Base-by-base conservation (phyloP, 2,888 invertebrate genomes). In the Stictocephala bisonia region DNA sequence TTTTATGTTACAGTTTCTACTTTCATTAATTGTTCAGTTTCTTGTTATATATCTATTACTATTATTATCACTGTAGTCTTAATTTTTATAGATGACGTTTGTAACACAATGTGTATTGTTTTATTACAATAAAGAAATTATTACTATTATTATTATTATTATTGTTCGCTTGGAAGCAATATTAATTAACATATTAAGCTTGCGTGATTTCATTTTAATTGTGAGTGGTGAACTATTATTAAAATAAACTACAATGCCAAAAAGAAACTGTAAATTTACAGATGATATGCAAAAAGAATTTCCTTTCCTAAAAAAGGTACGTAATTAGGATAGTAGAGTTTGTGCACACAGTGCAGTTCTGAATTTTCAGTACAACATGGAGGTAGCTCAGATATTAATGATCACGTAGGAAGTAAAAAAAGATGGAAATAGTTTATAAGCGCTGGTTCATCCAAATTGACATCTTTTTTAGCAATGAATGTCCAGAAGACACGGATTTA, bases 291-390 rank as follows among this genome's bases (percentile, higher is more conserved):
- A 29, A 15, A 4, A 29, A 29, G 3, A 56, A 56, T 56, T 56
- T 56, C 56, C 56, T 26, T 56, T 56, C n/a, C 27, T 56, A 2
- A 56, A 24, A 15, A 56, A 56, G 27, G 56, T 27, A 3, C 31
- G 31, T 15, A 56, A 56, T 29, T 11, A 60, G n/a, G 35, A 60
- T 1, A 15, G 27, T 13, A 60, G 60, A 31, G 60, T 60, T 29
- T 26, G 35, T 60, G 60, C 29, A 60, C 60, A 24, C 60, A 60
- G 27, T 60, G n/a, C 18, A 29, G 31, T 58, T 60, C 60, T 27
- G 60, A 60, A 60, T 60, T 60, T 60, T 60, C 31, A 13, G 31
- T 60, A 13, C 27, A 60, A 20, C 60, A 60, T 60, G n/a, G 60
- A 31, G 27, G 60, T 13, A 3, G 60, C 3, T 60, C 60, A 18